phyloP scores from a whole-genome alignment of 2,113 vertebrate genomes.

The Neodon shergylaensis region DNA sequence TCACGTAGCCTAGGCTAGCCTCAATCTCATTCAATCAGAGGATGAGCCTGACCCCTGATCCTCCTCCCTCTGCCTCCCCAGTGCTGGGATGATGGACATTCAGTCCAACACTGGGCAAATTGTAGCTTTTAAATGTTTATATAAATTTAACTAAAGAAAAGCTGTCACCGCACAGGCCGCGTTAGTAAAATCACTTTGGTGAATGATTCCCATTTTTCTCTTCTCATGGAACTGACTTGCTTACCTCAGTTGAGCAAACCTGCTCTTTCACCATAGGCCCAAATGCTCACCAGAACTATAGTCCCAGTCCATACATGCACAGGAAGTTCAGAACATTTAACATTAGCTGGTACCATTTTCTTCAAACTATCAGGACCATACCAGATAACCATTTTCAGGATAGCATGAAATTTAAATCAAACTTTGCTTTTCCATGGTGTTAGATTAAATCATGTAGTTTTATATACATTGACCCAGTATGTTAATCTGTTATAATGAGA shows the following conservation, averaged over 20 bases:
- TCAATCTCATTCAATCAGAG: neutral
- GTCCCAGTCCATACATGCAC: neutral
- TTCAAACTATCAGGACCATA: neutral
- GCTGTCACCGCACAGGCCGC: neutral
- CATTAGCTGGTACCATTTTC: neutral
- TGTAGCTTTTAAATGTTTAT: neutral
- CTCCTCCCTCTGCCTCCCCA: neutral
- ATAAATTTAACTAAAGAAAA: slow-evolving; percentile 7
- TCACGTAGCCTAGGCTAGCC: neutral
- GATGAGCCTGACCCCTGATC: neutral
- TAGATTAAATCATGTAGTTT: slow-evolving; percentile 14
- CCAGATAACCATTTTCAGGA: neutral
- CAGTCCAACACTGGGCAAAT: neutral
- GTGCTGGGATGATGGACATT: neutral
- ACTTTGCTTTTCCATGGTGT: neutral
- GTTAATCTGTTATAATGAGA: neutral
- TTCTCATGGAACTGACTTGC: neutral
- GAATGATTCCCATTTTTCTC: neutral
- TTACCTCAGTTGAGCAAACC: neutral
- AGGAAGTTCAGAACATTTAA: neutral
- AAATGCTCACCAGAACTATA: neutral
- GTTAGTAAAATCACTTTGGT: neutral
- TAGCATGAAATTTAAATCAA: slow-evolving; percentile 31
- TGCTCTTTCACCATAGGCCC: neutral
- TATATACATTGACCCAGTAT: neutral